Percentiles rank a stretch among this genome's conserved stretches.
Evolutionary conservation across 2,888 invertebrate genomes (phyloP).

Genomic region (Neocrepidodera transversa): DNA sequence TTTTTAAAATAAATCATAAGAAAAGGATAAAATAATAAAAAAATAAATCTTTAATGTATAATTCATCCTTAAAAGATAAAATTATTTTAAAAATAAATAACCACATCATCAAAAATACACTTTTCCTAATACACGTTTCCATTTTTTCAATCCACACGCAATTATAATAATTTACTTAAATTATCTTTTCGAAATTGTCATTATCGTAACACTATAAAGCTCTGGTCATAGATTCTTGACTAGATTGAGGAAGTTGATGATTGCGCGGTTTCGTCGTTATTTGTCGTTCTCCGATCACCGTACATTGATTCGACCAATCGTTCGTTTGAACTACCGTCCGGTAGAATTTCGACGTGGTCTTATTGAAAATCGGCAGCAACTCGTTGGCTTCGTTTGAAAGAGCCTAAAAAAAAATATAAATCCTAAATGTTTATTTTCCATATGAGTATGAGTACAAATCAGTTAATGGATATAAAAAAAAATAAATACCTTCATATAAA

Average conservation of each 20-base stretch:
- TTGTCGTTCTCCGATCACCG: conserved; percentile 56
- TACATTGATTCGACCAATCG: conserved; percentile 85
- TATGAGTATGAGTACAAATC: neutral
- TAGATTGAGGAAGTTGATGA: conserved; percentile 57
- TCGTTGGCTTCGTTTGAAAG: conserved; percentile 97
- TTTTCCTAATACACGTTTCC: neutral
- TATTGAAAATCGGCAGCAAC: conserved; percentile 95
- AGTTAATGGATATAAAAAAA: too few relatives aligned
- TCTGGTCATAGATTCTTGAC: conserved; percentile 55
- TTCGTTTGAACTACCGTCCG: conserved; percentile 79
- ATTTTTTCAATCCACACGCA: neutral
- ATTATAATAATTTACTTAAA: conserved; percentile 3
- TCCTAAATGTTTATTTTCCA: too few relatives aligned
- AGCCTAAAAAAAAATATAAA: conserved; percentile 68
- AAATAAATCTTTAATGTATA: neutral
- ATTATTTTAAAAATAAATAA: conserved; percentile 7
- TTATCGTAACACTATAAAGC: conserved; percentile 39
- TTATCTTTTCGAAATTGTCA: conserved; percentile 14
- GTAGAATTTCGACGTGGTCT: conserved; percentile 92
- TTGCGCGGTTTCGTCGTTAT: conserved; percentile 57
- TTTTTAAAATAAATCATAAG: too few relatives aligned
- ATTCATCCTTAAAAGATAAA: neutral
- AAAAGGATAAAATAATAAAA: neutral
- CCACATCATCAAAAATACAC: conserved; percentile 5
- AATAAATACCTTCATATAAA: conserved; percentile 98